These are phyloP conservation scores for Rhinichthys osculus DNA, from an alignment of 2,797 vertebrate genomes.

Conservation along the genomic window DNA sequence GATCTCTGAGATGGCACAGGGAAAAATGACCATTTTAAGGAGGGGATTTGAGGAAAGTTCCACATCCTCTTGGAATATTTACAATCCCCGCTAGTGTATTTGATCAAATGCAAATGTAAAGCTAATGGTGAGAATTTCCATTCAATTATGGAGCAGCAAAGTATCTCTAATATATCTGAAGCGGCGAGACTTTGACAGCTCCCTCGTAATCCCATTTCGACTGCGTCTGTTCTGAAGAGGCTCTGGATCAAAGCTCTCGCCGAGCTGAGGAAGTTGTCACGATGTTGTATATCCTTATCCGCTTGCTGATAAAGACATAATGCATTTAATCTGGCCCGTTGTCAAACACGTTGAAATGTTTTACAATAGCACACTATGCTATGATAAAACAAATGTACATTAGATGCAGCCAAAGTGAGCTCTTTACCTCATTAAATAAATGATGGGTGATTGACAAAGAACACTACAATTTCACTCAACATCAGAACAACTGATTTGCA, in stretches of 20 bases:
- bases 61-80: not conserved
- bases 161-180: conserved; percentile 7
- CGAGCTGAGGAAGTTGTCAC: not conserved
- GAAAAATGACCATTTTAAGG: not conserved
- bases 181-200: conserved; percentile 28
- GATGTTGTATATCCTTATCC: not conserved
- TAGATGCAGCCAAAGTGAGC: not conserved
- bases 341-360: conserved; percentile 5
- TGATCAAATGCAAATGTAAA: conserved; percentile 26
- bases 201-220: conserved; percentile 45
- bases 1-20: not conserved
- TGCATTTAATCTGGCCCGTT: conserved; percentile 6
- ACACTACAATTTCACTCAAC: not conserved
- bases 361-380: conserved; percentile 4
- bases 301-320: conserved; percentile 10
- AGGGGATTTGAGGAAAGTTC: not conserved
- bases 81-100: not conserved
- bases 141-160: conserved; percentile 21
- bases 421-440: not conserved
- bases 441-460: not conserved
- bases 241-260: conserved; percentile 21
- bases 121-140: conserved; percentile 23
- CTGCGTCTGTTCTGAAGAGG: conserved; percentile 12
- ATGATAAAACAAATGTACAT: not conserved
- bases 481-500: conserved; percentile 51